These are phyloP conservation scores for Slavum lentiscoides DNA, from an alignment of 2,888 invertebrate genomes.

Conservation along the genomic window DNA sequence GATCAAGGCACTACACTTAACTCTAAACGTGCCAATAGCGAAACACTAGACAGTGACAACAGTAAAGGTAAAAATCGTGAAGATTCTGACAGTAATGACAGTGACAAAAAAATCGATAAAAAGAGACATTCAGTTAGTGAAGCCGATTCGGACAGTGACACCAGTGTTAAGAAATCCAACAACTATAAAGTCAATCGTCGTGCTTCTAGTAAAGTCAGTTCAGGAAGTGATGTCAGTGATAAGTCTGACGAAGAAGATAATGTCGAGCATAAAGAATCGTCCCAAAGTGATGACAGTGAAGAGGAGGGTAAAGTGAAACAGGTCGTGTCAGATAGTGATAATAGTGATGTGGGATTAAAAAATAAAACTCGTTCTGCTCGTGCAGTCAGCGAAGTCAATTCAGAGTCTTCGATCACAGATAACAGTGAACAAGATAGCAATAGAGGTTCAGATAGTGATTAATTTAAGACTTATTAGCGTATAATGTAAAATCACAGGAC, in stretches of 20 bases:
- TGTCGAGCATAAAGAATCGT: constrained; percentile 16
- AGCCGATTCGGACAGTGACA: constrained; percentile 39
- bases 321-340: constrained; percentile 24
- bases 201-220: constrained; percentile 26
- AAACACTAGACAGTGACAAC: constrained; percentile 22
- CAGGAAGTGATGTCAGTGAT: constrained; percentile 43
- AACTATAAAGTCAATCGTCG: neutral
- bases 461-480: constrained; percentile 2
- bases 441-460: constrained; percentile 37
- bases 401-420: constrained; percentile 33
- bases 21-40: constrained; percentile 12
- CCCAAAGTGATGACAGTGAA: constrained; percentile 40
- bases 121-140: constrained; percentile 16
- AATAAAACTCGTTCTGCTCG: constrained; percentile 25
- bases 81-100: constrained; percentile 28
- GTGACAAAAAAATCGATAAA: constrained; percentile 20
- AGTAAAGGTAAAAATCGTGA: neutral
- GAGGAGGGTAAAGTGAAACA: constrained; percentile 23
- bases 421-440: constrained; percentile 40
- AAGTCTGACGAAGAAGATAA: constrained; percentile 36
- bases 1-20: neutral
- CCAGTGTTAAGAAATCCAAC: constrained; percentile 16
- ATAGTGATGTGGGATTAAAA: constrained; percentile 18
- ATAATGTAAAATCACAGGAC: neutral
- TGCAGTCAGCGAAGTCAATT: constrained; percentile 23